These are phyloP conservation scores for Eulimnadia texana DNA, from an alignment of 1,140 invertebrate genomes.

Conservation along the genomic window DNA sequence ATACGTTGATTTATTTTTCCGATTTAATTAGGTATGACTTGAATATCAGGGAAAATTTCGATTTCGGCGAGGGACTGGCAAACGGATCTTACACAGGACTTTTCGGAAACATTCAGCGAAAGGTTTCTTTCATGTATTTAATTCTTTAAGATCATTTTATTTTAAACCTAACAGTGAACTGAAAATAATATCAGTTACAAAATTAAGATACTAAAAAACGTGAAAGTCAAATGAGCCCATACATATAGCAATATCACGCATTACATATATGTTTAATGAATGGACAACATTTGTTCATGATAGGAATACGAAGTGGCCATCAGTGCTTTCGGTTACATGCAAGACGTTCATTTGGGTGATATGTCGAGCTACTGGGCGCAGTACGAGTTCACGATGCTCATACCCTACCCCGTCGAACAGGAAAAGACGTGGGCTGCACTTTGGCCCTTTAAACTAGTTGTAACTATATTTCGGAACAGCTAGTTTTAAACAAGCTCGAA, in stretches of 20 bases:
- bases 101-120: background rate
- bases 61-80: background rate
- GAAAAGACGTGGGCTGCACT: background rate
- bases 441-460: background rate
- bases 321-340: background rate
- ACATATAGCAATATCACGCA: too few relatives aligned
- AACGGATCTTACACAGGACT: background rate
- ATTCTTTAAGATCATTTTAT: too few relatives aligned
- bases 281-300: background rate
- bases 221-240: too few relatives aligned
- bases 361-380: background rate
- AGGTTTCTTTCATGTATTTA: too few relatives aligned
- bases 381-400: background rate
- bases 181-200: too few relatives aligned
- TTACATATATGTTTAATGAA: too few relatives aligned
- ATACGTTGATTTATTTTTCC: too few relatives aligned
- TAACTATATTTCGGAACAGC: background rate
- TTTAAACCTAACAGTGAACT: too few relatives aligned
- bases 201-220: too few relatives aligned
- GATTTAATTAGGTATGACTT: background rate
- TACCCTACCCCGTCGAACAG: background rate
- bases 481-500: too few relatives aligned
- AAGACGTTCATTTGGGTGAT: background rate
- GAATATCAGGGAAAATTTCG: background rate
- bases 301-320: background rate